Evolutionary conservation across 2,888 invertebrate genomes (phyloP), one percentile per base, ranked within the genome.

Genomic region (Exocentrus adspersus): DNA sequence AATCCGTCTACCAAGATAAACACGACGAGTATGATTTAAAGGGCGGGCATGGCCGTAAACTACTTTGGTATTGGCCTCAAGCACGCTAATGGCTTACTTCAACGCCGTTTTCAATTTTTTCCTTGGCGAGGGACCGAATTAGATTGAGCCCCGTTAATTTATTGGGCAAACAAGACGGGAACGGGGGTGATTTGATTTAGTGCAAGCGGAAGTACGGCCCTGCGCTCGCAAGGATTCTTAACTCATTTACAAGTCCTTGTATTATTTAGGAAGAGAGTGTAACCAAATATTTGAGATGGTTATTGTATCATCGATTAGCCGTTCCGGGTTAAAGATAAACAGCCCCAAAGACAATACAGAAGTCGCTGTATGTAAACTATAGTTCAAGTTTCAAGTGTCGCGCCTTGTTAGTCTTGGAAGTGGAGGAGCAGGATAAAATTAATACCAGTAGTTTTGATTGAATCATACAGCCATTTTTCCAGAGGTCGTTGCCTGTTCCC

Each of bases 21-120:
- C 37, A 54, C 45, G 7, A 19, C 56, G 56, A 56, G 56, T 56
- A 45, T 56, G 56, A 56, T 56, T 56, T 56, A 56, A 43, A 20
- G 12, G 14, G 42, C 42, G 54, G 54, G 14, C 10, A 17, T 24
- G 17, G 10, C 56, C 45, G n/a, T 62, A 62, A 62, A 62, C 54
- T 32, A 62, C 56, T 46, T 48, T 46, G 16, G 53, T 48, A 62
- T 62, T 56, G 56, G 56, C 7, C 56, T 45, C 24, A 45, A 12
- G 56, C 56, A 62, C 62, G 56, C 56, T 62, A 62, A 56, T 48
- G 62, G 62, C 50, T 48, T 61, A 48, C 48, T 56, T 48, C 62
- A 52, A 54, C 42, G 32, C 41, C 48, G 12, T 57, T 62, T 62
- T 62, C 48, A 59, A 59, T 59, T 59, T 59, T 59, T 56, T 20